Evolutionary conservation across 2,797 vertebrate genomes (phyloP), one percentile per base, ranked within the genome.

Genomic region (Sebastes melanostomus): DNA sequence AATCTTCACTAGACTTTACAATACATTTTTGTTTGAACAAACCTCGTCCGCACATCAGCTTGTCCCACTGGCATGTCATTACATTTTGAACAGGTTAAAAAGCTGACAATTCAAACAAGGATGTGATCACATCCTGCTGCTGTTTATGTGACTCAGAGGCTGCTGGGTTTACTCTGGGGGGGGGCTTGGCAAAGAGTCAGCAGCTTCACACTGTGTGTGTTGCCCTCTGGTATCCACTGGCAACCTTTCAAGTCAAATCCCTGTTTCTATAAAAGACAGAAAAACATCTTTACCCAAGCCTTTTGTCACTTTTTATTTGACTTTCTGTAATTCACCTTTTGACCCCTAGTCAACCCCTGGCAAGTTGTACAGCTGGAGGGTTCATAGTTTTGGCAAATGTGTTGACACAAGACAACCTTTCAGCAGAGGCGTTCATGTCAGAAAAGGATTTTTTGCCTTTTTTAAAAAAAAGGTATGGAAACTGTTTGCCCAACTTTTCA

Each of bases 191-290:
- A 89, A 75, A 72, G 66, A 14, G 36, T 78, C 68, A 56, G 65
- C 74, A 82, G 71, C 65, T 80, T 88, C 87, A 88, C 82, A 90
- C 83, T 77, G 83, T 56, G 78, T 92, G 89, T 92, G 89, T 92
- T 86, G 86, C 78, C 50, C 36, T 80, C 75, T 82, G 75, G 92
- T 93, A 77, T 91, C 93, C 90, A 86, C 29, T 78, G 79, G 89
- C 91, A 94, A 95, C 93, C 89, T 92, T 95, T 94, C 84, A 93
- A 85, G 71, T 81, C 70, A 71, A 90, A 88, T 86, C 87, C 80
- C 58, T 66, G 27, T 80, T 84, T 84, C 66, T 74, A 34, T 74
- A 75, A 88, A 82, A 81, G 77, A 58, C 14, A 24, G 66, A 72
- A 42, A 76, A 36, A 34, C 67, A 38, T 46, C 56, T 76, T 32